Evolutionary conservation across 1,140 invertebrate genomes (phyloP).

Genomic region (Phenacoccus solenopsis): DNA sequence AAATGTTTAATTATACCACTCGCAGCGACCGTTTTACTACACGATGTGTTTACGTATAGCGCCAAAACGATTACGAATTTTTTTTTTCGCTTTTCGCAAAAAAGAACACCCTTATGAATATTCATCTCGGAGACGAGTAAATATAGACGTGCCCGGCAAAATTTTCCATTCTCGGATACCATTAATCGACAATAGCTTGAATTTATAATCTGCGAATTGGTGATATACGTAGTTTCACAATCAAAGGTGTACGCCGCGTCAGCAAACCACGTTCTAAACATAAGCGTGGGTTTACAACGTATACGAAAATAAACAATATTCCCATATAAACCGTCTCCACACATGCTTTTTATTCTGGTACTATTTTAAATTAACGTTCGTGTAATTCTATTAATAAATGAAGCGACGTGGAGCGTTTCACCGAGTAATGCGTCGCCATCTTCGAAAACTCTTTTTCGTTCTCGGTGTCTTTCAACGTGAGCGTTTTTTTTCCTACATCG

Average conservation of each 20-base stretch:
- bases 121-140: neutral
- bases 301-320: constrained; percentile 3
- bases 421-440: too few relatives aligned
- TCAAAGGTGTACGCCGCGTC: too few relatives aligned
- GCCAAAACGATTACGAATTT: too few relatives aligned
- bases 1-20: neutral
- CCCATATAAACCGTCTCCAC: neutral
- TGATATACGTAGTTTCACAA: neutral
- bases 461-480: too few relatives aligned
- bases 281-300: neutral
- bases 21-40: too few relatives aligned
- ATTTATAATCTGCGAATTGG: neutral
- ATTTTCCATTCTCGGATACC: neutral
- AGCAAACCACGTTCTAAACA: neutral
- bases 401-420: neutral
- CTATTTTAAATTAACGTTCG: neutral
- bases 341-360: neutral
- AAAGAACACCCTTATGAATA: neutral
- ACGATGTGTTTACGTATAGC: too few relatives aligned
- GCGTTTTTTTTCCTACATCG: too few relatives aligned
- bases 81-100: too few relatives aligned
- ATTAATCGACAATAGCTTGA: neutral
- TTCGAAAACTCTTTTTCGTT: too few relatives aligned
- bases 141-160: too few relatives aligned
- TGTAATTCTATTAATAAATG: constrained; percentile 3